phyloP scores from a whole-genome alignment of 2,888 invertebrate species.

The Luperina nickerlii region DNA sequence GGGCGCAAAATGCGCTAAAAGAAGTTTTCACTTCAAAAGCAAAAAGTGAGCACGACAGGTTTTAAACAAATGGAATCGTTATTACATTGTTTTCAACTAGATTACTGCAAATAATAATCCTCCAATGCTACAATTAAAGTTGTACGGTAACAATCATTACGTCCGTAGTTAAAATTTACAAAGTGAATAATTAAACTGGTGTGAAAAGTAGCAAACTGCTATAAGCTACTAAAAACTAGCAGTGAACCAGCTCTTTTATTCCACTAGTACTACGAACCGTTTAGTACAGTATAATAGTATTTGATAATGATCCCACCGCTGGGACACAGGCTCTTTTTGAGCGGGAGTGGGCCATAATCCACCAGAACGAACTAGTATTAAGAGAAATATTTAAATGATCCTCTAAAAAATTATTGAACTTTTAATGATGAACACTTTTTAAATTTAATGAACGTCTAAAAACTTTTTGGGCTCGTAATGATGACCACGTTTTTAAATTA shows the following conservation, averaged over 20 bases:
- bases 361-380: background rate
- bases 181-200: background rate
- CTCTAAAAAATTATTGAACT: no score
- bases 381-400: background rate
- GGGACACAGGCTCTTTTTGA: background rate
- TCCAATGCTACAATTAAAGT: background rate
- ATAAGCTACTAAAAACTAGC: background rate
- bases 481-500: background rate
- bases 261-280: background rate
- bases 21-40: background rate
- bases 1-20: background rate
- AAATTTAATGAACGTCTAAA: background rate
- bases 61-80: background rate
- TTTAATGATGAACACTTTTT: no score
- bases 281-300: background rate
- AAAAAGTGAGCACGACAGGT: background rate
- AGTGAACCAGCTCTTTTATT: background rate
- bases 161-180: slow-evolving; percentile 4
- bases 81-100: background rate
- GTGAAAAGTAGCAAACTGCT: background rate
- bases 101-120: background rate
- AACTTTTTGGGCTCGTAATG: background rate
- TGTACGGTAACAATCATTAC: background rate
- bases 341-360: background rate
- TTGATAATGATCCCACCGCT: background rate